Conservation (phyloP, 2,113 vertebrate species). For the Otocyon megalotis region DNA sequence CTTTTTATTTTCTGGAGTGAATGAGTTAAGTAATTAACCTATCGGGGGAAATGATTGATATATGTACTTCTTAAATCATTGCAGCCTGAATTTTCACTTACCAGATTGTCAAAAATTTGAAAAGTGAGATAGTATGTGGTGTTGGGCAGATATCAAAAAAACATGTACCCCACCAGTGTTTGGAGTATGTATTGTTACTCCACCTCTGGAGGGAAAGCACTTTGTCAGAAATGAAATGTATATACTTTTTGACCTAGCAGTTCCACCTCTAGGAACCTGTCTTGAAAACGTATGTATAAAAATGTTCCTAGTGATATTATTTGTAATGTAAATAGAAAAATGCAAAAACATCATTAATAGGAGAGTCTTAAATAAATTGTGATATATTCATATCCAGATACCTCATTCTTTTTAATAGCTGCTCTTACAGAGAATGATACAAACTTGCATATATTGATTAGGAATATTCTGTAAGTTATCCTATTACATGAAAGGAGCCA, state of each 20-base stretch:
- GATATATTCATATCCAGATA: background rate
- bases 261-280: background rate
- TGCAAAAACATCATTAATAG: background rate
- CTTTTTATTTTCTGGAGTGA: conserved; percentile 71
- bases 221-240: background rate
- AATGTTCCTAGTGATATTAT: conserved; percentile 26
- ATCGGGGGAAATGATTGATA: background rate
- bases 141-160: background rate
- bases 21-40: conserved; percentile 55
- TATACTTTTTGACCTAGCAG: background rate
- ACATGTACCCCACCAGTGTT: background rate
- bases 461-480: background rate
- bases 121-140: background rate
- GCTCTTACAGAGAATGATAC: conserved; percentile 13
- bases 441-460: background rate
- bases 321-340: background rate
- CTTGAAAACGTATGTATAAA: background rate
- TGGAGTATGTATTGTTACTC: background rate
- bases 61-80: conserved; percentile 27
- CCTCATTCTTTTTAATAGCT: conserved; percentile 36
- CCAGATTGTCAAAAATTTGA: background rate
- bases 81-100: background rate
- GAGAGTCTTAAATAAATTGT: conserved; percentile 40
- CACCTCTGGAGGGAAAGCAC: background rate
- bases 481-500: background rate